Evolutionary conservation across 2,888 invertebrate genomes (phyloP), one percentile per base, ranked within the genome.

Genomic region (Scaptomyza cyrtandrae): DNA sequence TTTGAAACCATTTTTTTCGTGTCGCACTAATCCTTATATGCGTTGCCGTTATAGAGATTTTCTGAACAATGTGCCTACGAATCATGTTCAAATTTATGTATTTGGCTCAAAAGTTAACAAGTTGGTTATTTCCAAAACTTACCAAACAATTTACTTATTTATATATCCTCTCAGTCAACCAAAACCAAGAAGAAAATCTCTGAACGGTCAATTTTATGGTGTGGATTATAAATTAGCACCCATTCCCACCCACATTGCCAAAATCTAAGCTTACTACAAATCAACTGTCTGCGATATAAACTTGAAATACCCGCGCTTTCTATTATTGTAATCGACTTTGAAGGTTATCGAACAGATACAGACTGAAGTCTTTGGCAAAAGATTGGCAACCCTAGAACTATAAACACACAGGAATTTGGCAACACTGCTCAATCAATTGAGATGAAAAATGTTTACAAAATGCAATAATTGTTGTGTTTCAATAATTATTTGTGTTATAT

Each of bases 151-250:
- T 24, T 53, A n/a, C 4, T 31, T 3, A 48, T 68, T 14, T 10
- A 9, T 5, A 1, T 14, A 0, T 58, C 33, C 29, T 39, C 11
- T 5, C 1, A 90, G 89, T 39, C 64, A 60, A 57, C 69, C 66
- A 0, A 68, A 57, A n/a, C 75, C 86, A 13, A 71, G 85, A 45
- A 72, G 84, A 16, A 87, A 80, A 58, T 77, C 76, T 13, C 56
- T 90, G 4, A 90, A 87, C 62, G 90, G 90, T 0, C 60, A 87
- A 29, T 90, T 89, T 37, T 90, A 89, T 70, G 85, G 89, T 0
- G 69, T 80, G 1, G 85, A 88, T 46, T 80, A 81, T 54, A 89
- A 89, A 53, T 61, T 89, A 14, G 89, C 86, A 1, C 91, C 91
- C 0, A 73, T 88, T 19, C 90, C 90, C 0, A 63, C 70, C 80